A percentile compares a stretch with the other conserved stretches of the same genome.
Evolutionary conservation across 1,140 invertebrate species (phyloP).

Genomic region (Lineus longissimus): DNA sequence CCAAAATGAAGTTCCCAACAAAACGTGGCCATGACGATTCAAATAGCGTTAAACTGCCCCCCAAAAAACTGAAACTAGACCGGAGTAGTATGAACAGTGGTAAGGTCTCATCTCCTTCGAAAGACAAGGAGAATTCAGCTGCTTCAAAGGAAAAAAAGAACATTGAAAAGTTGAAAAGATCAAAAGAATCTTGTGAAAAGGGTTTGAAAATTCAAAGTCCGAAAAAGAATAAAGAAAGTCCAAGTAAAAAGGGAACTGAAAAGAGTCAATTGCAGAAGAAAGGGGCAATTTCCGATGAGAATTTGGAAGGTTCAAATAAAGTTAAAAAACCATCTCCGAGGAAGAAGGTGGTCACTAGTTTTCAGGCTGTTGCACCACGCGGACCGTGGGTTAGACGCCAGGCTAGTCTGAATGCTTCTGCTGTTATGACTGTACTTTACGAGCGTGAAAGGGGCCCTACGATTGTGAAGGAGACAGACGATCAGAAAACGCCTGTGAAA

Average conservation of each 20-base stretch:
- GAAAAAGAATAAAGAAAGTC: not conserved
- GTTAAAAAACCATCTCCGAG: not conserved
- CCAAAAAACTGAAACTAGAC: not conserved
- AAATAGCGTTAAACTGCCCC: too few relatives aligned
- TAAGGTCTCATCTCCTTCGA: not conserved
- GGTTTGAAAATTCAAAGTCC: not conserved
- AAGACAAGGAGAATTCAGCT: not conserved
- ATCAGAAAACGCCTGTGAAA: too few relatives aligned
- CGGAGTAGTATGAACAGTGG: not conserved
- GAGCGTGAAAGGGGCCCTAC: too few relatives aligned
- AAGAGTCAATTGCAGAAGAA: not conserved
- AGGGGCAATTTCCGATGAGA: not conserved
- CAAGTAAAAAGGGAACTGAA: not conserved
- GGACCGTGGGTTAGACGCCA: not conserved
- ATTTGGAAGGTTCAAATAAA: not conserved
- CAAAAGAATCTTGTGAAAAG: not conserved
- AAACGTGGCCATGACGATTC: not conserved
- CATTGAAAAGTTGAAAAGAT: not conserved
- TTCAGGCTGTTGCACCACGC: not conserved
- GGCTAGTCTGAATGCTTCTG: not conserved
- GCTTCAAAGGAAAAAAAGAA: not conserved
- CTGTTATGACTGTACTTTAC: slow-evolving; percentile 2
- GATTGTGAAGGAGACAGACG: too few relatives aligned
- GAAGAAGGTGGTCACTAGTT: not conserved
- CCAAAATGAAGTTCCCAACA: not conserved